A percentile compares a stretch with the other conserved stretches of the same genome.
Evolutionary conservation across 2,113 vertebrate genomes (phyloP).

Genomic region (Zosterops japonicus): DNA sequence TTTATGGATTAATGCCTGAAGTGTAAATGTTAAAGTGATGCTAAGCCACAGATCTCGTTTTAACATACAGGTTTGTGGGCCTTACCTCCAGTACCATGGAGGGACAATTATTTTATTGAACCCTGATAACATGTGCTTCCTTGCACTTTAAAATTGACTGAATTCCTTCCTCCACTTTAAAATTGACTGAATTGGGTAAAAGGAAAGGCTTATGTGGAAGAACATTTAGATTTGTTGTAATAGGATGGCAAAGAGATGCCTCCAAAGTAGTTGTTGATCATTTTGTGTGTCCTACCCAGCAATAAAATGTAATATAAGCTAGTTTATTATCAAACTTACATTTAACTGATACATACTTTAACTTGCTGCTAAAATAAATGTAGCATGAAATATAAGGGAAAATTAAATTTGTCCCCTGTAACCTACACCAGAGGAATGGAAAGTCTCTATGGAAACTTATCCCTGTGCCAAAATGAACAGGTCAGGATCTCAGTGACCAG

Average conservation of each 20-base stretch:
- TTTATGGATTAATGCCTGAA: not conserved
- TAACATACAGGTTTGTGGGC: not conserved
- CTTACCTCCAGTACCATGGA: not conserved
- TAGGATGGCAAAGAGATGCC: not conserved
- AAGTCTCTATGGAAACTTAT: not conserved
- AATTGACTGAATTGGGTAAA: not conserved
- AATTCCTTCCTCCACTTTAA: not conserved
- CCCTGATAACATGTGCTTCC: not conserved
- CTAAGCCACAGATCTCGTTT: not conserved
- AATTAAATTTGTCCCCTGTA: slow-evolving; percentile 7
- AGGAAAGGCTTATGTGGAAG: not conserved
- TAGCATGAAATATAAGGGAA: slow-evolving; percentile 1
- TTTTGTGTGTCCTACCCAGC: not conserved
- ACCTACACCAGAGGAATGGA: not conserved
- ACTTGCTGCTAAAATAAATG: slow-evolving; percentile 26
- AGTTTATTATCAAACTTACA: not conserved
- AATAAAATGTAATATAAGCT: not conserved
- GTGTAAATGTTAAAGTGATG: not conserved
- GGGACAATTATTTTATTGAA: not conserved
- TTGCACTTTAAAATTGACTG: not conserved
- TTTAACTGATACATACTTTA: slow-evolving; percentile 19
- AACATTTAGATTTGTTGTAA: not conserved
- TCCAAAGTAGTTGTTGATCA: not conserved
- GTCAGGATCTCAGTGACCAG: not conserved
- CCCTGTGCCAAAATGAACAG: not conserved